Evolutionary conservation across 2,888 invertebrate genomes (phyloP).

Genomic region (Saturnia pavonia): DNA sequence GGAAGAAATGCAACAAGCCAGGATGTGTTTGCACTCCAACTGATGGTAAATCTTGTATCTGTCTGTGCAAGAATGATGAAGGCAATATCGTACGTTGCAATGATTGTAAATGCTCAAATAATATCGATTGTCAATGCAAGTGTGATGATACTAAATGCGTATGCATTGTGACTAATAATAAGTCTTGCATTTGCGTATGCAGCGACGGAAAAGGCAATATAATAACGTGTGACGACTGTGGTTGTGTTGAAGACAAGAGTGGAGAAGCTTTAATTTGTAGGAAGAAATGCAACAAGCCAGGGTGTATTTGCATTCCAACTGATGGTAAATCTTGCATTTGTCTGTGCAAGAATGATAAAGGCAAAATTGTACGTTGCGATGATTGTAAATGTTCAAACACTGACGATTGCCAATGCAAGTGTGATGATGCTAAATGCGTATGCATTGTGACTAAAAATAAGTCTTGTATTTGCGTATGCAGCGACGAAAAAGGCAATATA

Average conservation of each 20-base stretch:
- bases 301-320: constrained; percentile 31
- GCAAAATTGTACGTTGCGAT: constrained; percentile 31
- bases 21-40: constrained; percentile 31
- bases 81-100: constrained; percentile 33
- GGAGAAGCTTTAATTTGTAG: not conserved
- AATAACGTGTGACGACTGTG: constrained; percentile 22
- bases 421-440: constrained; percentile 38
- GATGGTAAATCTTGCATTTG: constrained; percentile 31
- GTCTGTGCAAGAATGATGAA: constrained; percentile 29
- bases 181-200: constrained; percentile 28
- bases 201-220: constrained; percentile 34
- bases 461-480: constrained; percentile 41
- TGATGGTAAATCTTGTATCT: constrained; percentile 30
- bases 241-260: constrained; percentile 7
- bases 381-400: constrained; percentile 40
- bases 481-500: constrained; percentile 33
- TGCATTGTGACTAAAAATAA: constrained; percentile 43
- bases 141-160: constrained; percentile 19
- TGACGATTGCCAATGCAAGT: constrained; percentile 20
- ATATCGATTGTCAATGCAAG: constrained; percentile 19
- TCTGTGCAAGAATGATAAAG: constrained; percentile 29
- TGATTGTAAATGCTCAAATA: constrained; percentile 31
- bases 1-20: constrained; percentile 25
- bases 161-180: constrained; percentile 17
- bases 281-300: constrained; percentile 26